Conservation (phyloP, 2,113 vertebrate genomes). For the Tupaia chinensis region DNA sequence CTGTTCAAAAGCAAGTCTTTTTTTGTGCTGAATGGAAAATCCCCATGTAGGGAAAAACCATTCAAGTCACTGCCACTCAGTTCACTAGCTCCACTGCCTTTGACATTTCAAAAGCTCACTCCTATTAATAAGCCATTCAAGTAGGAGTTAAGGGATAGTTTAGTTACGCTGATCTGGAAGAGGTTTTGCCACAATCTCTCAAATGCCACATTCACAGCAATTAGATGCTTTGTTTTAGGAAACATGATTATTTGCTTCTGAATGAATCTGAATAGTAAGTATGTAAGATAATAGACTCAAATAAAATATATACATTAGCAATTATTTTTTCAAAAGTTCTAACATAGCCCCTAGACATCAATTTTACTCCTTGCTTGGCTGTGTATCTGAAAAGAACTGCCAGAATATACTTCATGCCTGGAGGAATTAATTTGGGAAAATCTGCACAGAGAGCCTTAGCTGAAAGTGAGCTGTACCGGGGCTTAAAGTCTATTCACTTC, state of each 20-base stretch:
- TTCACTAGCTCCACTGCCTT: background rate
- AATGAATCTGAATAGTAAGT: conserved; percentile 34
- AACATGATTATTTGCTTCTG: background rate
- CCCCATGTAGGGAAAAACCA: background rate
- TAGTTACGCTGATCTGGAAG: background rate
- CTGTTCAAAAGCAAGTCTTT: background rate
- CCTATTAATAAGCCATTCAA: background rate
- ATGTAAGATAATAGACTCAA: background rate
- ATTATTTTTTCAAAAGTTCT: background rate
- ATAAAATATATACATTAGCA: background rate
- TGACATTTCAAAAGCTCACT: background rate
- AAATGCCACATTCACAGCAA: background rate
- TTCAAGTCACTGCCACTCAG: background rate
- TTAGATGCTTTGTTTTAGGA: conserved; percentile 48
- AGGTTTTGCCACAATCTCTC: background rate
- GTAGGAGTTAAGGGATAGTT: background rate
- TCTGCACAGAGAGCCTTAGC: background rate
- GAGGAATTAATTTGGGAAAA: background rate
- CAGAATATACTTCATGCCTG: background rate
- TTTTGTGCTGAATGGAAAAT: too few relatives aligned
- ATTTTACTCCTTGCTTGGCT: background rate
- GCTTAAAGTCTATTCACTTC: background rate
- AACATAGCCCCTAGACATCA: background rate
- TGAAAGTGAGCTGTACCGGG: background rate
- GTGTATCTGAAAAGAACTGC: background rate